Evolutionary conservation across 2,888 invertebrate species (phyloP).

Genomic region (Agriopis marginaria): DNA sequence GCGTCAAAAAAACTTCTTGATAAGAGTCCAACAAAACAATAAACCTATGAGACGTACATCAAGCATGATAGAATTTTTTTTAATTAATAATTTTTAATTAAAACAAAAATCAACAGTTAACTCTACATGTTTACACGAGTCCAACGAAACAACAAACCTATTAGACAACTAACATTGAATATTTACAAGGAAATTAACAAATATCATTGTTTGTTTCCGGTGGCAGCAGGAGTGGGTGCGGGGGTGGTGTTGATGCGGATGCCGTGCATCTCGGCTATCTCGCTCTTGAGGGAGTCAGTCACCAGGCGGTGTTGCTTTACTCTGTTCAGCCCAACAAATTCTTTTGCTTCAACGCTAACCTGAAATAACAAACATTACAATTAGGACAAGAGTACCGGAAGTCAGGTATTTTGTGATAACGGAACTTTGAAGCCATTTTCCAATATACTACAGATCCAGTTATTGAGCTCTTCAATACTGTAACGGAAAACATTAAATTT

Average conservation of each 20-base stretch:
- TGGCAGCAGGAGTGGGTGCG: slow-evolving; percentile 58
- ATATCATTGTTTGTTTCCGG: slow-evolving; percentile 43
- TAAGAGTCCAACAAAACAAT: no score
- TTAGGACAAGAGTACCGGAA: no score
- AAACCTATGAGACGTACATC: no score
- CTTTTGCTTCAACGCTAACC: slow-evolving; percentile 88
- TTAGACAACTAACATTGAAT: slow-evolving; percentile 14
- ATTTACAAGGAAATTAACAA: slow-evolving; percentile 40
- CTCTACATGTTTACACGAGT: slow-evolving; percentile 10
- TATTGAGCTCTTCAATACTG: no score
- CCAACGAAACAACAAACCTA: slow-evolving; percentile 7
- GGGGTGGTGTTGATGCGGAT: slow-evolving; percentile 90
- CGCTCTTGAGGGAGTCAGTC: slow-evolving; percentile 90
- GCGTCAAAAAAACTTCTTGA: no score
- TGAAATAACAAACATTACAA: slow-evolving; percentile 49
- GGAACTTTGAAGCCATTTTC: no score
- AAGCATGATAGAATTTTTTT: neutral
- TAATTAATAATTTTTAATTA: neutral
- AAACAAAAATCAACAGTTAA: slow-evolving; percentile 3
- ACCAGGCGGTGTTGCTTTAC: slow-evolving; percentile 92
- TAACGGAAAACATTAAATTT: no score
- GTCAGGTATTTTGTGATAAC: no score
- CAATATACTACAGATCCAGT: no score
- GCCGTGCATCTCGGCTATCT: slow-evolving; percentile 95
- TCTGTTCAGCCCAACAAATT: slow-evolving; percentile 89